Base-by-base conservation (phyloP, 2,888 invertebrate genomes). In the Eledona agricola region DNA sequence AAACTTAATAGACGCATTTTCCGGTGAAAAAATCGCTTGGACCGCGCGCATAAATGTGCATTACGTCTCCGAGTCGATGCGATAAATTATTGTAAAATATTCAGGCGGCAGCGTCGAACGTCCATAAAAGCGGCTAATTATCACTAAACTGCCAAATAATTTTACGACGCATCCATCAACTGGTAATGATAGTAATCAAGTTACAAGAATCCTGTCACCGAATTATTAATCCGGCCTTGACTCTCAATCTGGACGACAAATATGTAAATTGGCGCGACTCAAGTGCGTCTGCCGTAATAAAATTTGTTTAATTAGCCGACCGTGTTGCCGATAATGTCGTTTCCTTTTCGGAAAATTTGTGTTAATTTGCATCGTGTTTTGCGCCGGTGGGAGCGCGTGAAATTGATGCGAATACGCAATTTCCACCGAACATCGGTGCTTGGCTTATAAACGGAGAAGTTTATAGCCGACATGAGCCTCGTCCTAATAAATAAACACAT, bases 1-100 rank as follows among this genome's bases (percentile, higher is more conserved):
- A 70, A 69, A 67, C 68, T 68, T 69, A 67, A 71, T 70, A 69
- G 68, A 67, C 66, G 63, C 66, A 68, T 68, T 71, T 70, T 63
- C 67, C 65, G 61, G 63, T 49, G 51, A 63, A 67, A 62, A 67
- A 68, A 64, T 66, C 60, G 63, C 63, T 60, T 59, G 61, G 63
- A 54, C 62, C 60, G 58, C 59, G 55, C 63, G 59, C 63, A 66
- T 67, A 66, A 66, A 65, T 62, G 60, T 56, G 60, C 64, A 64
- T 45, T 51, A 37, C 45, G 35, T 51, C 51, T 51, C 35, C 22
- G 22, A 22, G 22, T 28, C 10, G 15, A 7, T 23, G 23, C 19
- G 9, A 23, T 3, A 37, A 23, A 37, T 7, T 37, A 37, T 37
- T 38, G 19, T 4, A 26, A 40, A 28, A 28, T 40, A 40, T 28